phyloP scores from a whole-genome alignment of 30 jellyfish, hydroid and myxozoan genomes.

The Nemopilema nomurai region DNA sequence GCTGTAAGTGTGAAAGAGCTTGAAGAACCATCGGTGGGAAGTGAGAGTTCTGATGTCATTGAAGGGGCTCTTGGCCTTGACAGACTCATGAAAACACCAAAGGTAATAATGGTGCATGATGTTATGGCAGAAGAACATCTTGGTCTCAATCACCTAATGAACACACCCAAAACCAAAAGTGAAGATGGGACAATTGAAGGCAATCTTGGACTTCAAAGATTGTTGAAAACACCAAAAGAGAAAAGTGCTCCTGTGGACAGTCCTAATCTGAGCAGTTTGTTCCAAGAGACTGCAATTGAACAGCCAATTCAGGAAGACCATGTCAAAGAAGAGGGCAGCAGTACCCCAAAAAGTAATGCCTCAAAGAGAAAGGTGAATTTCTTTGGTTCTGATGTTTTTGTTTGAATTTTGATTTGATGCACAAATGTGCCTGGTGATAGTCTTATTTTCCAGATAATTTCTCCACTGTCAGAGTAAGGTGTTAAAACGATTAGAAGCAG shows the following conservation, averaged over 20 bases:
- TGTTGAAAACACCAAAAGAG: constrained; percentile 17
- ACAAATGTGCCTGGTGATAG: too few relatives aligned
- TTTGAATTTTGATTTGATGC: not conserved
- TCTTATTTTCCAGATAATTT: too few relatives aligned
- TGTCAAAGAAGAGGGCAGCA: not conserved
- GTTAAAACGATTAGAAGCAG: too few relatives aligned
- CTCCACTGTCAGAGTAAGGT: too few relatives aligned
- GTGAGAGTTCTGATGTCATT: too few relatives aligned
- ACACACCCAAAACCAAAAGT: constrained; percentile 11
- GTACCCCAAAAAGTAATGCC: not conserved
- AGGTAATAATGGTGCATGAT: too few relatives aligned
- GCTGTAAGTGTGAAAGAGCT: not conserved
- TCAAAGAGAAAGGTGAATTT: not conserved
- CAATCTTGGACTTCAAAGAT: constrained; percentile 8
- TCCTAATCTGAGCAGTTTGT: constrained; percentile 10
- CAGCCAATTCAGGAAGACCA: not conserved
- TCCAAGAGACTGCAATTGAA: constrained; percentile 2
- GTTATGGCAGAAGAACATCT: too few relatives aligned
- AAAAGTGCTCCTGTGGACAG: constrained; percentile 8
- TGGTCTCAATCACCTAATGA: too few relatives aligned
- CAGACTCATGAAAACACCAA: too few relatives aligned
- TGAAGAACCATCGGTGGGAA: constrained; percentile 10
- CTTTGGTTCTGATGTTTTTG: not conserved
- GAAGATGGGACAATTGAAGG: not conserved
- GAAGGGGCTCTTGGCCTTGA: too few relatives aligned